Evolutionary conservation across 2,888 invertebrate genomes (phyloP).

Genomic region (Pimpla rufipes): DNA sequence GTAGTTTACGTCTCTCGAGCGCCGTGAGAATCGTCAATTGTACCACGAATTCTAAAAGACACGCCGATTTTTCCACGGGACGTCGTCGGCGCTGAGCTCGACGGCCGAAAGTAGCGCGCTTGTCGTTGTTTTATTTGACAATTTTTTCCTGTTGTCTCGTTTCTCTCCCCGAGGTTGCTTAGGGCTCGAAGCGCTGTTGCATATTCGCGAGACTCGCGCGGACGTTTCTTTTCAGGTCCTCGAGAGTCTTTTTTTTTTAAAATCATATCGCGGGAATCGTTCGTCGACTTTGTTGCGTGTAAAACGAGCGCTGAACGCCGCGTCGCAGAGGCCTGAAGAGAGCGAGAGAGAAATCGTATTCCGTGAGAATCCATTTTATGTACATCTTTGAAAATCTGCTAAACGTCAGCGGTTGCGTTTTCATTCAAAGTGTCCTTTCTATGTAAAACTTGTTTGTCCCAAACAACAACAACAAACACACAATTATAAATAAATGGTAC

Average conservation of each 20-base stretch:
- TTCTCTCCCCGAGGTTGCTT: slow-evolving; percentile 47
- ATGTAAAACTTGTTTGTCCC: slow-evolving; percentile 84
- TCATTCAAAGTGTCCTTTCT: slow-evolving; percentile 85
- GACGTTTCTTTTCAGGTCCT: slow-evolving; percentile 23
- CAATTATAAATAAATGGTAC: slow-evolving; percentile 77
- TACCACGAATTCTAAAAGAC: slow-evolving; percentile 38
- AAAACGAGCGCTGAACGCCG: slow-evolving; percentile 28
- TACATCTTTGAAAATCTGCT: slow-evolving; percentile 78
- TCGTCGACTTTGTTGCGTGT: slow-evolving; percentile 44
- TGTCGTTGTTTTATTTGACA: slow-evolving; percentile 40
- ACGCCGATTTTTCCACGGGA: slow-evolving; percentile 14
- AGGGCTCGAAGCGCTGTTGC: slow-evolving; percentile 21
- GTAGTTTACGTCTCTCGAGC: slow-evolving; percentile 71
- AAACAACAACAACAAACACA: slow-evolving; percentile 74
- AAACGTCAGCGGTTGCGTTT: slow-evolving; percentile 81
- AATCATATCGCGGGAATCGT: slow-evolving; percentile 40
- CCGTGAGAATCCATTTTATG: slow-evolving; percentile 77
- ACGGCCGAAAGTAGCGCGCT: slow-evolving; percentile 56
- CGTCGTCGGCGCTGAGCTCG: slow-evolving; percentile 38
- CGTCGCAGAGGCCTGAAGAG: slow-evolving; percentile 41
- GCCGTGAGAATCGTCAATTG: slow-evolving; percentile 25
- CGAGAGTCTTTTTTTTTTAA: slow-evolving; percentile 40
- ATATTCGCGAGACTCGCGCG: slow-evolving; percentile 35
- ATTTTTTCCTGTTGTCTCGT: slow-evolving; percentile 39
- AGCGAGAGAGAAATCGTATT: slow-evolving; percentile 51